Evolutionary conservation across 2,113 vertebrate genomes (phyloP).

Genomic region (Stegostoma tigrinum): DNA sequence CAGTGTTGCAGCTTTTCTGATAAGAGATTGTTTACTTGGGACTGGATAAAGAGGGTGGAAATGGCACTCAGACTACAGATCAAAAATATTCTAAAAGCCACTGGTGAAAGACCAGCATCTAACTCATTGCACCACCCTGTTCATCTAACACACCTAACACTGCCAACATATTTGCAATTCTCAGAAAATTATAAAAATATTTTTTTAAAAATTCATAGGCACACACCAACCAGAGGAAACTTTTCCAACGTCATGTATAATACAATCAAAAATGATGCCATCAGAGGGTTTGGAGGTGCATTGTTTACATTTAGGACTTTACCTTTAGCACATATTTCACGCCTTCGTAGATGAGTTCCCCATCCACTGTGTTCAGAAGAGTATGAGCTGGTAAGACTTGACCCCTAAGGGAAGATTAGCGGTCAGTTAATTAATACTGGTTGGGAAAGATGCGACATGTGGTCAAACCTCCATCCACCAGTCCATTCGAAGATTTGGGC

Average conservation of each 20-base stretch:
- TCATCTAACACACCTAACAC: not conserved
- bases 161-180: not conserved
- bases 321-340: slow-evolving; percentile 86
- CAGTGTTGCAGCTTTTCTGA: not conserved
- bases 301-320: slow-evolving; percentile 37
- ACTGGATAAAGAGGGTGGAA: not conserved
- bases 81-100: not conserved
- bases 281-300: not conserved
- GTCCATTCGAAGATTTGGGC: not conserved
- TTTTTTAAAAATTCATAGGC: too few relatives aligned
- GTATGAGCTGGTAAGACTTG: slow-evolving; percentile 93
- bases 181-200: not conserved
- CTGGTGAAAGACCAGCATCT: not conserved
- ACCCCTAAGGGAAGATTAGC: slow-evolving; percentile 59
- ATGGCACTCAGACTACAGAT: not conserved
- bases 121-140: not conserved
- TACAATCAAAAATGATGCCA: not conserved
- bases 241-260: not conserved
- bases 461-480: not conserved
- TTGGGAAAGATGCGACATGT: not conserved
- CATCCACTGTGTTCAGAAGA: slow-evolving; percentile 86
- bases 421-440: not conserved
- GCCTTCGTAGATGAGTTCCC: slow-evolving; percentile 93
- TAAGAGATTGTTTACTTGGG: too few relatives aligned
- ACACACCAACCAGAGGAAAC: not conserved